Percentiles rank a stretch among this genome's conserved stretches.
Evolutionary conservation across 1,140 invertebrate species (phyloP).

Genomic region (Neodiprion fabricii): DNA sequence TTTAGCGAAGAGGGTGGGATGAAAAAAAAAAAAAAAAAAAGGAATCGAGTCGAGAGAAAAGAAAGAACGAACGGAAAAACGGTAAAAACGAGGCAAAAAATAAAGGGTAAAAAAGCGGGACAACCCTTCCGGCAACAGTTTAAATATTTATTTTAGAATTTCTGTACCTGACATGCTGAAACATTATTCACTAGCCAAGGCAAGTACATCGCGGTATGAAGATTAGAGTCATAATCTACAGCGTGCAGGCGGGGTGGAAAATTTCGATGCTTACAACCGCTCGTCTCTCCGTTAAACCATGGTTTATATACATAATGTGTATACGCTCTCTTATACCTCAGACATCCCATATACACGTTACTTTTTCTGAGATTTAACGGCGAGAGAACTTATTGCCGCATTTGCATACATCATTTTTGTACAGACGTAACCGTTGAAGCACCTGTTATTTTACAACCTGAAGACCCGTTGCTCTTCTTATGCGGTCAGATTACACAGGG

Average conservation of each 20-base stretch:
- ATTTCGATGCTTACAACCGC: background rate
- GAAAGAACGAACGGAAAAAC: background rate
- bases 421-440: background rate
- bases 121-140: background rate
- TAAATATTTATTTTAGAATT: background rate
- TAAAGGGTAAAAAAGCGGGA: too few relatives aligned
- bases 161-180: background rate
- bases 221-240: background rate
- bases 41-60: background rate
- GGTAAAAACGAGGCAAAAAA: too few relatives aligned
- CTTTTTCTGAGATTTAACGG: background rate
- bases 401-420: background rate
- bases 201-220: background rate
- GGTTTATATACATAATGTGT: background rate
- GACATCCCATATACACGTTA: background rate
- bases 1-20: background rate
- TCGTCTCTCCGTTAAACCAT: background rate
- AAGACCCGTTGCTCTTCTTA: too few relatives aligned
- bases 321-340: background rate
- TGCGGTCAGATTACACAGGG: too few relatives aligned
- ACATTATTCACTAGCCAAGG: background rate
- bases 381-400: background rate
- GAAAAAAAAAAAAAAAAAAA: background rate
- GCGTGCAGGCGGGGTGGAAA: background rate
- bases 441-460: too few relatives aligned